Conservation (phyloP, 2,888 invertebrate genomes). For the Schizaphis graminum region DNA sequence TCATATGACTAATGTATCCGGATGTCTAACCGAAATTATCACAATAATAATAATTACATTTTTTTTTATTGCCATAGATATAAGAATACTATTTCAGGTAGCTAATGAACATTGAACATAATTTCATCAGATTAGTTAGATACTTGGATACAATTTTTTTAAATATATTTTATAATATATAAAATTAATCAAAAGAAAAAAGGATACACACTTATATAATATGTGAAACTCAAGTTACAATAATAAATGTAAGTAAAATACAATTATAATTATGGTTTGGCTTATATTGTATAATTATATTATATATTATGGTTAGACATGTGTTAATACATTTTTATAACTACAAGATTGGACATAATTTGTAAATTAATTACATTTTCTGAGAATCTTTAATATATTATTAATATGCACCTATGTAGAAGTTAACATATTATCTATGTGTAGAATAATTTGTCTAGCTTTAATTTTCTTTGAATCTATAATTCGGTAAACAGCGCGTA, state of each 20-base stretch:
- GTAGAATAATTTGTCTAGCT: background rate
- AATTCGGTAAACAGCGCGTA: background rate
- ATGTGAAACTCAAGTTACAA: background rate
- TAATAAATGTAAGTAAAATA: background rate
- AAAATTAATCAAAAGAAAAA: background rate
- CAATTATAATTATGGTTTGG: background rate
- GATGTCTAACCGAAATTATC: conserved; percentile 52
- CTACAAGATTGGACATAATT: background rate
- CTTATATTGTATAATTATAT: background rate
- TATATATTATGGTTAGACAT: background rate
- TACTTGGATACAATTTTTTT: conserved; percentile 2
- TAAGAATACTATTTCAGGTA: background rate
- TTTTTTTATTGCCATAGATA: conserved; percentile 3
- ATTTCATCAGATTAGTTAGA: conserved; percentile 13
- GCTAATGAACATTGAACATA: conserved; percentile 29
- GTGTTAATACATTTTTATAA: background rate
- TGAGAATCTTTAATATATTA: background rate
- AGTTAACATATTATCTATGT: background rate
- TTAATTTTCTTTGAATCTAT: background rate
- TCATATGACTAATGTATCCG: conserved; percentile 61
- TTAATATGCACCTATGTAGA: background rate
- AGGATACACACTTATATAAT: background rate
- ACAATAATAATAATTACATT: conserved; percentile 64
- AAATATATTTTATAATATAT: background rate
- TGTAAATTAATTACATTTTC: background rate